These are phyloP conservation scores for Orius laevigatus DNA, from an alignment of 1,140 invertebrate genomes.

Conservation along the genomic window DNA sequence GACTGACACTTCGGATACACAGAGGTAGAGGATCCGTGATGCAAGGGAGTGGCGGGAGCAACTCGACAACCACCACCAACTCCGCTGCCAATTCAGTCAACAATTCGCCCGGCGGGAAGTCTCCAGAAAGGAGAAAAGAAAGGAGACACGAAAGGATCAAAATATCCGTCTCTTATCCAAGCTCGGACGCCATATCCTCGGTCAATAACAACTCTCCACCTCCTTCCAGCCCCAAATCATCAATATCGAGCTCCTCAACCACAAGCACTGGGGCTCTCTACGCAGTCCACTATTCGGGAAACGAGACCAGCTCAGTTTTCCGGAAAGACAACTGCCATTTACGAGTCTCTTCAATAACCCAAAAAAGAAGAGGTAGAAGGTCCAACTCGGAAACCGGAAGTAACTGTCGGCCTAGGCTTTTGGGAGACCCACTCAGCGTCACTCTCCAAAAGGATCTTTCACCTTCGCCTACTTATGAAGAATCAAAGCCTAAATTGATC, in stretches of 20 bases:
- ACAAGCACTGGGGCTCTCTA: constrained; percentile 27
- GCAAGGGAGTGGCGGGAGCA: constrained; percentile 37
- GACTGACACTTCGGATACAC: constrained; percentile 81
- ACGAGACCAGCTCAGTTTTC: constrained; percentile 27
- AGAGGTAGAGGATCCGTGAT: constrained; percentile 49
- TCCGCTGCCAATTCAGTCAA: constrained; percentile 19
- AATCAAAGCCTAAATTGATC: constrained; percentile 42
- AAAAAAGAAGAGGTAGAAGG: constrained; percentile 5
- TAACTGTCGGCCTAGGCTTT: constrained; percentile 10
- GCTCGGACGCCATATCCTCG: constrained; percentile 46
- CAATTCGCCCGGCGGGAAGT: constrained; percentile 18
- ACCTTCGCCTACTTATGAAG: constrained; percentile 29
- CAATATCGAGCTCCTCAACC: constrained; percentile 15
- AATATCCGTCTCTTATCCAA: constrained; percentile 67
- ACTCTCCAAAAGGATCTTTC: constrained; percentile 21
- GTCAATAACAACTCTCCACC: constrained; percentile 24
- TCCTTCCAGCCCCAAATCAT: constrained; percentile 11
- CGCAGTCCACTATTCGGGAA: constrained; percentile 39
- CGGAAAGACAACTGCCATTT: constrained; percentile 26
- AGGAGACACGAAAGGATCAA: constrained; percentile 50
- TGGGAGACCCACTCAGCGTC: constrained; percentile 18
- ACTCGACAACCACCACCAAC: constrained; percentile 16
- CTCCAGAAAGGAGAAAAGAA: constrained; percentile 12
- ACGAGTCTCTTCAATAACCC: constrained; percentile 23
- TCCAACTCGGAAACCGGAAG: constrained; percentile 16